Percentiles rank a stretch among this genome's conserved stretches.
Conservation (phyloP, 2,797 vertebrate genomes). For the Aphelocoma californica region DNA sequence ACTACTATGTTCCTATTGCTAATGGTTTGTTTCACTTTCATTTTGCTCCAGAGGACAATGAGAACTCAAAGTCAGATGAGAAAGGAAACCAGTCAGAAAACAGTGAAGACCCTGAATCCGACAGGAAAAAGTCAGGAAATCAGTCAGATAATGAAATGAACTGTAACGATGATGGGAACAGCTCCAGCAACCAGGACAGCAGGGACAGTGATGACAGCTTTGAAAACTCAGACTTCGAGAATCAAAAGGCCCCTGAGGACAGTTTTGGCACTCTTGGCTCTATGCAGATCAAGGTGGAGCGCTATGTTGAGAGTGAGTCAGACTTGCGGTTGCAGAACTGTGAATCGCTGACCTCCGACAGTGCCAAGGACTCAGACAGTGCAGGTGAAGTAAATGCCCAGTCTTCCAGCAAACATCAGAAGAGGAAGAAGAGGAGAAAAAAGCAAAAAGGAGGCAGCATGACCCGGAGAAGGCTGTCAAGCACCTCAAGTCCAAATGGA, state of each 20-base stretch:
- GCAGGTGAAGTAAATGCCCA: constrained; percentile 78
- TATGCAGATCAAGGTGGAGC: constrained; percentile 97
- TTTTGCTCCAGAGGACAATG: constrained; percentile 85
- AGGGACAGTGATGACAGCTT: constrained; percentile 96
- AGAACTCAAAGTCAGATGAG: constrained; percentile 91
- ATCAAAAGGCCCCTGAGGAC: constrained; percentile 83
- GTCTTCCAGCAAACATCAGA: constrained; percentile 85
- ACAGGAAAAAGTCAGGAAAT: constrained; percentile 87
- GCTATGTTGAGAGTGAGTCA: constrained; percentile 89
- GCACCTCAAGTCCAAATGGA: constrained; percentile 83
- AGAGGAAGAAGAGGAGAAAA: constrained; percentile 94
- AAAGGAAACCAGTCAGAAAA: constrained; percentile 91
- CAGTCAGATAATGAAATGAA: constrained; percentile 92
- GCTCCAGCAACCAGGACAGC: constrained; percentile 95
- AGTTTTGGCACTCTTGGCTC: constrained; percentile 85
- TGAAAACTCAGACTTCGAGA: constrained; percentile 92
- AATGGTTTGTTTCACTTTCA: constrained; percentile 55
- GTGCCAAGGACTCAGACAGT: constrained; percentile 84
- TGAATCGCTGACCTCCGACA: constrained; percentile 85
- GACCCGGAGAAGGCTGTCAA: constrained; percentile 83
- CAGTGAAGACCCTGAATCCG: constrained; percentile 88
- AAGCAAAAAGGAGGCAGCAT: constrained; percentile 89
- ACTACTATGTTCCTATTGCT: background rate
- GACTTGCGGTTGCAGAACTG: constrained; percentile 82
- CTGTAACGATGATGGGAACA: constrained; percentile 91